Conservation (phyloP, 2,888 invertebrate species). For the Oligia latruncula region DNA sequence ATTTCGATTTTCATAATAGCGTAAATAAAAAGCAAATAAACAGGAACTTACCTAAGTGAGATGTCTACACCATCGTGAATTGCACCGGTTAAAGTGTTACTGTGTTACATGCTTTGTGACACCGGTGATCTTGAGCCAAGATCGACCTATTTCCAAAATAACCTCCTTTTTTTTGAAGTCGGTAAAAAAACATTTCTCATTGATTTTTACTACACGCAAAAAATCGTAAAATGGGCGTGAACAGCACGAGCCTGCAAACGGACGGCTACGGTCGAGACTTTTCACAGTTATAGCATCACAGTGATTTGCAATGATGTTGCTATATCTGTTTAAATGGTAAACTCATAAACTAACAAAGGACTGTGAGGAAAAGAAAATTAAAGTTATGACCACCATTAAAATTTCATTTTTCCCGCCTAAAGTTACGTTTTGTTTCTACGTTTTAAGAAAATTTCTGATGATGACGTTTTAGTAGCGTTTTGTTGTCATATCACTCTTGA, state of each 20-base stretch:
- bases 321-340: not conserved
- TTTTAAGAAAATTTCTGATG: not conserved
- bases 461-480: slow-evolving; percentile 36
- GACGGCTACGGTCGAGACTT: not conserved
- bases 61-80: not conserved
- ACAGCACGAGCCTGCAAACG: not conserved
- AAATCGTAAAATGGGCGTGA: not conserved
- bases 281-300: not conserved
- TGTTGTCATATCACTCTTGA: slow-evolving; percentile 36
- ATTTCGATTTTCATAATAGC: not conserved
- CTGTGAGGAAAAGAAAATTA: not conserved
- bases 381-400: not conserved
- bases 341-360: not conserved
- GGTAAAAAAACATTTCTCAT: not conserved
- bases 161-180: too few species aligned
- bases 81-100: not conserved
- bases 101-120: too few species aligned
- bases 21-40: not conserved
- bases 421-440: slow-evolving; percentile 39
- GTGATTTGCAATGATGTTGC: not conserved
- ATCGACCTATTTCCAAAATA: not conserved
- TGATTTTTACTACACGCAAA: too few species aligned
- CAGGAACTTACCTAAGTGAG: not conserved
- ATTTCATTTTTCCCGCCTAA: slow-evolving; percentile 24
- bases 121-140: not conserved